A percentile compares a stretch with the other conserved stretches of the same genome.
These are phyloP conservation scores for Pachyseris speciosa DNA, from an alignment of 64 coral and sea anemone genomes.

Conservation along the genomic window DNA sequence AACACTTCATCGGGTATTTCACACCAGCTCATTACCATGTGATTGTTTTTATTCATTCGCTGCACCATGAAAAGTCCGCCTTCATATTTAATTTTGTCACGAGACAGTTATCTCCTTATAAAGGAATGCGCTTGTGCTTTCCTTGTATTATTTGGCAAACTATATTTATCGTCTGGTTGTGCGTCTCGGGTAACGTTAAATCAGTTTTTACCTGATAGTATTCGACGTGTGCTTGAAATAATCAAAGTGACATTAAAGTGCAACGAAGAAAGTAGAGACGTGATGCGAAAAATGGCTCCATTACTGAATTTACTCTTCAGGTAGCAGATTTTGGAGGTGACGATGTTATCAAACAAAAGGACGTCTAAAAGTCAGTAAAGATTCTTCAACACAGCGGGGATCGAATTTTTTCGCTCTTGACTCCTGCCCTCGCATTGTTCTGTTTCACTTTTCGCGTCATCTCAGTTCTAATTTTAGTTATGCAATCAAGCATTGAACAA, in stretches of 20 bases:
- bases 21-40: not conserved
- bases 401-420: not conserved
- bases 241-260: not conserved
- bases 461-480: not conserved
- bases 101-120: not conserved
- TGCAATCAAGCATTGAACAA: not conserved
- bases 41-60: constrained; percentile 9
- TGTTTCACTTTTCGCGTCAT: too few relatives aligned
- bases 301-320: too few relatives aligned
- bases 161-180: not conserved
- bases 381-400: not conserved
- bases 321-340: not conserved
- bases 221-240: too few relatives aligned
- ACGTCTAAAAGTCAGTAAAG: too few relatives aligned
- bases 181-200: not conserved
- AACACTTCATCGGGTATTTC: not conserved
- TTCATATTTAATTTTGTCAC: not conserved
- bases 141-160: not conserved
- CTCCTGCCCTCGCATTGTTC: not conserved
- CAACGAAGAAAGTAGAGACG: not conserved
- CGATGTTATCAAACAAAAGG: not conserved
- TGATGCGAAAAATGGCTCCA: too few relatives aligned
- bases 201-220: too few relatives aligned
- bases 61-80: not conserved
- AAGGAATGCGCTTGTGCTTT: not conserved